Conservation (phyloP, 2,797 vertebrate species). For the Crocodylus rhombifer region DNA sequence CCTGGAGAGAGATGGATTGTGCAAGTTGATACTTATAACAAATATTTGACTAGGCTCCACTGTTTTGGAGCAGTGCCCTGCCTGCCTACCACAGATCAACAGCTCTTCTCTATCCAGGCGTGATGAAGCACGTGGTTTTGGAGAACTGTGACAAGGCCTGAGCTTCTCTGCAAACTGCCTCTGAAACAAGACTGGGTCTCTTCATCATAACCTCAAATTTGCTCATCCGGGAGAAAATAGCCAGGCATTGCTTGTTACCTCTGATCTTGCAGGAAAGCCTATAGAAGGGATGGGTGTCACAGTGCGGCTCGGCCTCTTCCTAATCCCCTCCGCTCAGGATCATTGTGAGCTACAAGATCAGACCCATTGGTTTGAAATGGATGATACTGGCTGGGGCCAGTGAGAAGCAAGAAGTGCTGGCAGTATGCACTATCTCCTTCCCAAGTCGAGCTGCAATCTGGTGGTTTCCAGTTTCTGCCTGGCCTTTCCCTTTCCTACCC, state of each 20-base stretch:
- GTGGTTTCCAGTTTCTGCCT: background rate
- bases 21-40: background rate
- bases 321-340: background rate
- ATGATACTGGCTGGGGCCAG: background rate
- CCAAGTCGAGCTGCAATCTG: background rate
- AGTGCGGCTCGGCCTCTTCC: background rate
- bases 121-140: background rate
- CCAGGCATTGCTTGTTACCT: background rate
- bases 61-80: rapidly evolving
- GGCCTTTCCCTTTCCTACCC: background rate
- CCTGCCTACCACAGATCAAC: background rate
- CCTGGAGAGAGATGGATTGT: background rate
- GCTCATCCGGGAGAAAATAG: background rate
- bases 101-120: background rate
- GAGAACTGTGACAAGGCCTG: background rate
- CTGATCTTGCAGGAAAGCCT: background rate
- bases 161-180: too few species aligned
- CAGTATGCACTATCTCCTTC: background rate
- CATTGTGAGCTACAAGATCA: background rate
- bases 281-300: background rate
- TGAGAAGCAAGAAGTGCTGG: background rate
- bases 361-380: background rate
- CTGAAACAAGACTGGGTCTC: background rate
- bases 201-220: rapidly evolving
- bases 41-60: rapidly evolving